Percentiles rank a stretch among this genome's conserved stretches.
Conservation (phyloP, 2,797 vertebrate genomes). For the Alauda arvensis region DNA sequence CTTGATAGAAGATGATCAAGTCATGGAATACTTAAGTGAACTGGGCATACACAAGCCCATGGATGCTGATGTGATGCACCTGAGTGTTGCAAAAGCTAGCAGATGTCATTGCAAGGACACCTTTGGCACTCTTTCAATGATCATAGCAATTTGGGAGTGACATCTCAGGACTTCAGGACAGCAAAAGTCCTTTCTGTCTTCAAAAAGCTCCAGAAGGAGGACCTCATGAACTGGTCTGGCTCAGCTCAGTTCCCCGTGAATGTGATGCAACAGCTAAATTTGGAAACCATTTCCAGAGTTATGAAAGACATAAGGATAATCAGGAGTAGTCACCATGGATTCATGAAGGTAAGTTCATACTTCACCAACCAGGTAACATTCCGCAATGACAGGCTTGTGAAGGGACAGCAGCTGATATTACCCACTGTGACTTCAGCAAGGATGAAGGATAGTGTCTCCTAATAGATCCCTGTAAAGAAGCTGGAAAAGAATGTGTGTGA, state of each 20-base stretch:
- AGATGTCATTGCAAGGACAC: neutral
- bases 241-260: neutral
- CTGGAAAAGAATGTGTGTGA: neutral
- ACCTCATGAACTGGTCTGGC: neutral
- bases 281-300: neutral
- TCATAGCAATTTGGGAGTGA: neutral
- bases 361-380: neutral
- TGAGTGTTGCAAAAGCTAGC: fast-evolving
- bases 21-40: neutral
- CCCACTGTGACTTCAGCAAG: neutral
- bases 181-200: neutral
- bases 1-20: neutral
- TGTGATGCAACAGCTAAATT: neutral
- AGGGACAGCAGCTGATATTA: neutral
- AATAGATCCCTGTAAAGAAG: neutral
- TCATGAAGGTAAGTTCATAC: neutral
- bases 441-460: neutral
- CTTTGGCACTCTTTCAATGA: neutral
- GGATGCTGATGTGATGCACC: neutral
- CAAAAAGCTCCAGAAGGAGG: neutral
- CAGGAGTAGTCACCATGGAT: neutral
- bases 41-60: neutral
- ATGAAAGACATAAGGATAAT: neutral
- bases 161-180: neutral
- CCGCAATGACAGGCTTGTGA: neutral